Evolutionary conservation across 2,113 vertebrate species (phyloP).

Genomic region (Numida meleagris): DNA sequence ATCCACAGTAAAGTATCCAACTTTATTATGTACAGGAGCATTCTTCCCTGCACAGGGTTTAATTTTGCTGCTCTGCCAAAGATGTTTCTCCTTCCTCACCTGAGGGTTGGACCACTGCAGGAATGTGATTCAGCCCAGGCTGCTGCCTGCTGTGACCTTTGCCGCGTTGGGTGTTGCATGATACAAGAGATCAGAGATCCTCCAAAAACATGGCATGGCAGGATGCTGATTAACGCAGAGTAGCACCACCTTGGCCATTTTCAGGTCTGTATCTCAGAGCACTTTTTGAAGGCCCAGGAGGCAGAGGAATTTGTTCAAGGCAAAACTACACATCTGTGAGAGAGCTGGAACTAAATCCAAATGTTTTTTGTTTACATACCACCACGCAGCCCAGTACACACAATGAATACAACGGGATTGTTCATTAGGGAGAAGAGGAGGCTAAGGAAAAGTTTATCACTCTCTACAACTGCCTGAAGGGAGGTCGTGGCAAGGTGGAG

Average conservation of each 20-base stretch:
- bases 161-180: not conserved
- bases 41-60: not conserved
- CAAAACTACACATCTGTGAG: not conserved
- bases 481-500: too few relatives aligned
- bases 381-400: not conserved
- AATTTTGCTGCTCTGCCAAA: not conserved
- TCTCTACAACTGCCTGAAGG: too few relatives aligned
- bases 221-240: slow-evolving; percentile 7
- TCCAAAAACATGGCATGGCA: not conserved
- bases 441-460: too few relatives aligned
- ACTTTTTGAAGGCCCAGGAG: not conserved
- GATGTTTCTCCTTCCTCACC: not conserved
- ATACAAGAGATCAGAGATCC: not conserved
- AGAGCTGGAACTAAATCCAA: slow-evolving; percentile 25
- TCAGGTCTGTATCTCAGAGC: not conserved
- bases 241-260: not conserved
- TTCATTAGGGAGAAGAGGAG: too few relatives aligned
- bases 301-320: not conserved
- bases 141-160: not conserved
- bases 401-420: too few relatives aligned
- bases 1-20: not conserved
- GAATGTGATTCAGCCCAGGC: not conserved
- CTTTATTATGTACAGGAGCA: not conserved
- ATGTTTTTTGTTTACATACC: not conserved
- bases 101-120: not conserved